Evolutionary conservation across 2,888 invertebrate species (phyloP).

Genomic region (Drosophila pseudotalamancana): DNA sequence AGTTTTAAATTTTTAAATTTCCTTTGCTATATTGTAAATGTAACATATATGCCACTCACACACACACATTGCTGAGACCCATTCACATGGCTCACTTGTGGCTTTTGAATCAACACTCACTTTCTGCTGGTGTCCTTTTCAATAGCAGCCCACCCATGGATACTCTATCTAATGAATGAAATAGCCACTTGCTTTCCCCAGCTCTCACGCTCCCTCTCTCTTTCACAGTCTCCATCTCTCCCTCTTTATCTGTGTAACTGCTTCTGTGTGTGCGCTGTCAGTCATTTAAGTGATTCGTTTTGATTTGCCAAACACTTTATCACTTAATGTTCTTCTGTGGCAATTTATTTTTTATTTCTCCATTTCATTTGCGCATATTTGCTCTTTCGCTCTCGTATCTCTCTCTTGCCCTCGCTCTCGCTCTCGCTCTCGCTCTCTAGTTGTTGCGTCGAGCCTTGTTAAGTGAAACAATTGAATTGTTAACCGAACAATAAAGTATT

Average conservation of each 20-base stretch:
- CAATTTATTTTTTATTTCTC: conserved; percentile 59
- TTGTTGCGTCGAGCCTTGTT: conserved; percentile 50
- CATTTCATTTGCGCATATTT: conserved; percentile 30
- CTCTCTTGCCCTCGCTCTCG: not conserved
- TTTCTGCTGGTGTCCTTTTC: conserved; percentile 3
- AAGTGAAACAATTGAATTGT: conserved; percentile 78
- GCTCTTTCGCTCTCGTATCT: not conserved
- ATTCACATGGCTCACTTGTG: conserved; percentile 22
- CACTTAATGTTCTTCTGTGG: conserved; percentile 69
- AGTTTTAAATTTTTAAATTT: not conserved
- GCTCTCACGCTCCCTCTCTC: not conserved
- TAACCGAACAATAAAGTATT: conserved; percentile 77
- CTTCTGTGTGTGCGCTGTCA: conserved; percentile 16
- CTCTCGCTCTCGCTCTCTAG: not conserved
- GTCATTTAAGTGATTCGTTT: conserved; percentile 58
- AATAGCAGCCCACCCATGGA: conserved; percentile 15
- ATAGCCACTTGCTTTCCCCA: conserved; percentile 17
- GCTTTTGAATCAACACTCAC: conserved; percentile 34
- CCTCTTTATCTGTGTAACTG: not conserved
- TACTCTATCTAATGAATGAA: conserved; percentile 43
- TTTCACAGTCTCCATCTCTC: not conserved
- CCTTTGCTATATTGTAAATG: not conserved
- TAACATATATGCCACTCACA: not conserved
- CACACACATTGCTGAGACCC: not conserved
- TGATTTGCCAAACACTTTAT: conserved; percentile 74